Evolutionary conservation across 2,888 invertebrate species (phyloP).

Genomic region (Chrysolina haemoptera): DNA sequence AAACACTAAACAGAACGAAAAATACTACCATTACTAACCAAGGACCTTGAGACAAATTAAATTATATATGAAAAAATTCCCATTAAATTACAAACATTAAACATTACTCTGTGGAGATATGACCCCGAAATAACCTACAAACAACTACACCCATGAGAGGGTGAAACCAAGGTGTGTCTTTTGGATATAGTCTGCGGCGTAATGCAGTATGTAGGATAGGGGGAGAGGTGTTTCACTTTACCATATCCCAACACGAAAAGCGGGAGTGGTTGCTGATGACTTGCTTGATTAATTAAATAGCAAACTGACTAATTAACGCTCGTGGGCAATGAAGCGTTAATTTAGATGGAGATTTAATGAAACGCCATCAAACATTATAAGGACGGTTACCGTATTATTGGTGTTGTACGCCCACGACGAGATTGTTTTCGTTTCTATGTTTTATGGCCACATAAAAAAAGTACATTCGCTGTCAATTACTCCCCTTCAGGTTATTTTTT

Average conservation of each 20-base stretch:
- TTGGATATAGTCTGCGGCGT: constrained; percentile 13
- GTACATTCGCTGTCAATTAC: too few relatives aligned
- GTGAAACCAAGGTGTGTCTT: constrained; percentile 19
- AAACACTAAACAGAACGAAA: not conserved
- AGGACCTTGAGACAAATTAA: not conserved
- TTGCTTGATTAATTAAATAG: constrained; percentile 20
- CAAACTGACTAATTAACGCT: constrained; percentile 15
- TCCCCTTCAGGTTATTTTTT: too few relatives aligned
- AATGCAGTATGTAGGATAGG: constrained; percentile 5
- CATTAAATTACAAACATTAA: not conserved
- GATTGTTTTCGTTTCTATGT: not conserved
- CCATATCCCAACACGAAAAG: not conserved
- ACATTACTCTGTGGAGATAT: not conserved
- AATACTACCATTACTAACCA: not conserved
- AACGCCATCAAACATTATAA: not conserved
- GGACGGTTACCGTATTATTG: not conserved
- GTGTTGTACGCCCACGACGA: not conserved
- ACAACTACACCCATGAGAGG: constrained; percentile 17
- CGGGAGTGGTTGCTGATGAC: constrained; percentile 17
- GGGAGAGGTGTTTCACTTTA: constrained; percentile 3
- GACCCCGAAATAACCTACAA: constrained; percentile 3
- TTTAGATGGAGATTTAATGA: constrained; percentile 9
- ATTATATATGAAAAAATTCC: not conserved
- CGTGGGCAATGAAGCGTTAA: not conserved
- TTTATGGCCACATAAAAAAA: too few relatives aligned